Base-by-base conservation (phyloP, 2,888 invertebrate species). In the Formica aserva region DNA sequence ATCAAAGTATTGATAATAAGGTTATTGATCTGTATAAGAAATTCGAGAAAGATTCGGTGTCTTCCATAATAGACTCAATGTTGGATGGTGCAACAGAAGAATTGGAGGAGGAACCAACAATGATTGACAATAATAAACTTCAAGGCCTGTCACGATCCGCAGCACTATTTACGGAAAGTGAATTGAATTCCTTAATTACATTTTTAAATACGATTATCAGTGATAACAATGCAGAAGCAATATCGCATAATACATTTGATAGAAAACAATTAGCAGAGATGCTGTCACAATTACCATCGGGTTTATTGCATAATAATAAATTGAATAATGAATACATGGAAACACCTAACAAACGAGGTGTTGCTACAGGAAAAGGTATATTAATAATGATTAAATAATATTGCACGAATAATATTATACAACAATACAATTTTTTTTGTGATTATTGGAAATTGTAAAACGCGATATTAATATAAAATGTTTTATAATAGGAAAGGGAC, bases 41-140 rank as follows among this genome's bases (percentile, higher is more conserved):
- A 91, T 98, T 98, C 95, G 97, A 98, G 91, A 97, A 97, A 91
- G 97, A 97, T 92, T 97, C 97, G 90, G 96, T 98, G 89, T 97
- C 97, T 86, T 96, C 97, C 82, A 96, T 98, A 76, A 95, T 98
- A 89, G 98, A 98, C 92, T 95, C 96, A 38, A 96, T 98, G 92
- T 93, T 97, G 63, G 95, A 96, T 89, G 95, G 95, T 32, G 94
- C 94, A 35, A 91, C 92, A 2, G 94, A 95, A 45, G 94, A 94
- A 85, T 88, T 94, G 5, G 94, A 94, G 35, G 95, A 95, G 60
- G 95, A 95, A 81, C 96, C 96, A 15, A 95, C 95, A 9, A 92
- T 95, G 13, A 95, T 95, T 32, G 94, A 95, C 77, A 94, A 93
- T 75, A 94, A 92, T 69, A 95, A 96, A 83, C 91, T 96, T 83